Base-by-base conservation (phyloP, 30 jellyfish, hydroid and myxozoan species). In the Pelagia noctiluca region DNA sequence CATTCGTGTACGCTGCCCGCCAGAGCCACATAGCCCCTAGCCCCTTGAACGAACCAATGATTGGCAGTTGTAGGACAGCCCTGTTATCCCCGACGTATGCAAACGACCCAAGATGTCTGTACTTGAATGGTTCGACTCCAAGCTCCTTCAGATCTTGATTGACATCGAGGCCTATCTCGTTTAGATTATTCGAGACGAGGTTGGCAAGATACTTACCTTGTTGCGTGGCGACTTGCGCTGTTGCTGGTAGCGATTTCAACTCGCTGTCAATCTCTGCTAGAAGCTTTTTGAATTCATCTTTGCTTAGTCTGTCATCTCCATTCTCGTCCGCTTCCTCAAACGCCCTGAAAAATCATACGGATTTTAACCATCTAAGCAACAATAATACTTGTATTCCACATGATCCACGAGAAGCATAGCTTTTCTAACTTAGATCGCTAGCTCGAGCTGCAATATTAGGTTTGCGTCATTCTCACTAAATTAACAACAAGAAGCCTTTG, bases 191-290 rank as follows among this genome's bases (percentile, higher is more conserved):
- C n/a, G 86, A 63, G 42, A 91, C 63, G 2, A 92, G 50, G 57
- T 92, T 92, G 37, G 96, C 98, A 31, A 92, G 93, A 75, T 92
- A 92, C 72, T 85, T 85, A 1, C 98, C 98, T 61, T 92, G 95
- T 66, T 92, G 98, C 11, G 94, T 89, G 31, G 98, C 98, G 22
- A 92, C 98, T 68, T 92, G 98, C 23, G 98, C 98, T 22, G 98
- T 92, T 1, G 98, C 95, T 2, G 98, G 96, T 28, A 92, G 75
- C 21, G 89, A 63, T 29, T 92, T 92, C 48, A 78, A 78, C 30
- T 78, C 87, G 13, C 74, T 46, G 69, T 91, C 98, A 25, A 85
- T 94, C 29, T 47, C 62, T 3, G 80, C 22, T 5, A 90, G 96
- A 31, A 91, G 76, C 10, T 47, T 60, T 3, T 49, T 83, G 63